Evolutionary conservation across 2,888 invertebrate genomes (phyloP).

Genomic region (Agapostemon virescens): DNA sequence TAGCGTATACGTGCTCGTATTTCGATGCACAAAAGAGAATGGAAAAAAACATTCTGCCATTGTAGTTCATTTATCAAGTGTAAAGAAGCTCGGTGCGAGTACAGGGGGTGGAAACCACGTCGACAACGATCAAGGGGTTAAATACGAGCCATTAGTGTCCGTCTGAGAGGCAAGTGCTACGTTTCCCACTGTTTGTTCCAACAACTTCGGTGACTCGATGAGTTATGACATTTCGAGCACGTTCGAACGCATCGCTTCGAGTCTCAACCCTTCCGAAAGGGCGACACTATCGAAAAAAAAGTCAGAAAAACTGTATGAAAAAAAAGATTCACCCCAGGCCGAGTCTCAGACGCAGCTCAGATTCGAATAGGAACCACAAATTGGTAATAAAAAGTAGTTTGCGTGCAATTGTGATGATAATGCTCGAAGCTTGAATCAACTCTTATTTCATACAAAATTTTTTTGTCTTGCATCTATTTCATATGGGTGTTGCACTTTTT

Average conservation of each 20-base stretch:
- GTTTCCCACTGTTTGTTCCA: conserved; percentile 67
- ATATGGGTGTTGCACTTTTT: neutral
- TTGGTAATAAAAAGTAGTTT: conserved; percentile 9
- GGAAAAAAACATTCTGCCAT: conserved; percentile 9
- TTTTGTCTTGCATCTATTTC: neutral
- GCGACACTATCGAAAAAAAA: conserved; percentile 49
- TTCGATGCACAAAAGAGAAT: neutral
- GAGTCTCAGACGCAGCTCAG: neutral
- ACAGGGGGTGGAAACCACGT: conserved; percentile 44
- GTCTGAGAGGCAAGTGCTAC: conserved; percentile 57
- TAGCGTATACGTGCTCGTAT: neutral
- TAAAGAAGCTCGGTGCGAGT: conserved; percentile 18
- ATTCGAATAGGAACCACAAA: conserved; percentile 16
- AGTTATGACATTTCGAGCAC: conserved; percentile 65
- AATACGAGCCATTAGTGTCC: conserved; percentile 62
- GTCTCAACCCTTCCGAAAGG: conserved; percentile 54
- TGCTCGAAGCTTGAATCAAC: neutral
- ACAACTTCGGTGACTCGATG: conserved; percentile 57
- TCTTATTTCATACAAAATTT: neutral
- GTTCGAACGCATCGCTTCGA: conserved; percentile 17
- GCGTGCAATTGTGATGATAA: neutral
- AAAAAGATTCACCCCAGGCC: conserved; percentile 19
- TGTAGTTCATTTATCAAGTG: conserved; percentile 30
- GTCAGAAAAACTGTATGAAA: conserved; percentile 56
- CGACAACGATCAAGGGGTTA: conserved; percentile 65